Percentiles rank a stretch among this genome's conserved stretches.
phyloP scores from a whole-genome alignment of 2,797 vertebrate genomes.

The Orientallactaga sibirica region DNA sequence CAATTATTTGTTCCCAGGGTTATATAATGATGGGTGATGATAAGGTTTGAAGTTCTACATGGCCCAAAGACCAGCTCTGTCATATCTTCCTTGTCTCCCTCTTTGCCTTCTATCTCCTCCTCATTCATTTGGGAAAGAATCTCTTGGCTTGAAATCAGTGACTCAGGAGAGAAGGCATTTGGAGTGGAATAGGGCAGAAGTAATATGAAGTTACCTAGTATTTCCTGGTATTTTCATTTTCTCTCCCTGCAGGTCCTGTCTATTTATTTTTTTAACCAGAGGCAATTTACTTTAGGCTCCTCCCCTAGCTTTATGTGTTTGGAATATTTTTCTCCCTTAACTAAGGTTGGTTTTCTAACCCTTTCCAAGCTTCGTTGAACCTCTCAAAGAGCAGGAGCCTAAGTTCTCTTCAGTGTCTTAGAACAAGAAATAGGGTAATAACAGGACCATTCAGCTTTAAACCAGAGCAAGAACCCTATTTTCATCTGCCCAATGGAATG shows the following conservation, averaged over 20 bases:
- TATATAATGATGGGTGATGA: background rate
- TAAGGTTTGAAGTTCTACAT: conserved; percentile 29
- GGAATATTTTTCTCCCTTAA: conserved; percentile 1
- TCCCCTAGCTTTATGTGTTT: conserved; percentile 58
- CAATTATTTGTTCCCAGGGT: background rate
- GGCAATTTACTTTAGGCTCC: conserved; percentile 61
- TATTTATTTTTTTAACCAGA: conserved; percentile 44
- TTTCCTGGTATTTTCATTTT: conserved; percentile 61
- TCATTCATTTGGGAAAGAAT: conserved; percentile 61
- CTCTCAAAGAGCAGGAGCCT: conserved; percentile 62
- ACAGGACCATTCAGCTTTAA: conserved; percentile 56
- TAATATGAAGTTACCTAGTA: conserved; percentile 54
- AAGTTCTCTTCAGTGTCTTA: conserved; percentile 65
- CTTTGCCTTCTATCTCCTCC: conserved; percentile 21
- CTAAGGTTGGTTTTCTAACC: conserved; percentile 46
- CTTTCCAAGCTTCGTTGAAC: conserved; percentile 31
- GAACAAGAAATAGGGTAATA: conserved; percentile 63
- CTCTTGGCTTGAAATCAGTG: conserved; percentile 52
- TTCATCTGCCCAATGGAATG: conserved; percentile 51
- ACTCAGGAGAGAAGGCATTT: conserved; percentile 59
- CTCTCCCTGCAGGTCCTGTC: background rate
- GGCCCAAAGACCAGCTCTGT: background rate
- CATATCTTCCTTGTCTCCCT: conserved; percentile 41
- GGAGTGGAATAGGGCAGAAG: conserved; percentile 50
- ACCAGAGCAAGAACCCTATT: conserved; percentile 36